Evolutionary conservation across 2,888 invertebrate genomes (phyloP).

Genomic region (Leptogaster cylindrica): DNA sequence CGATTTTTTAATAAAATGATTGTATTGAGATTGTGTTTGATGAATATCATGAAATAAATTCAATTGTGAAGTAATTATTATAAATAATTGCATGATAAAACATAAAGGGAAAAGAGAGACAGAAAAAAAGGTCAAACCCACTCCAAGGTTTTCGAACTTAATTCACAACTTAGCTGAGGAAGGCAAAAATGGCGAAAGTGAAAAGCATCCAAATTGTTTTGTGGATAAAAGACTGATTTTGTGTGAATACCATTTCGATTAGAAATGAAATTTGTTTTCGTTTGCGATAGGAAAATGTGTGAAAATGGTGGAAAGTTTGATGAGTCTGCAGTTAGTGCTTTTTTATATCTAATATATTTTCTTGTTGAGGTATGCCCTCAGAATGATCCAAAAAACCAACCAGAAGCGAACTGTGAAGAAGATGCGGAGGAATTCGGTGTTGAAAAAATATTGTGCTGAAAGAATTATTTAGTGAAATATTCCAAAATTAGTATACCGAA

Average conservation of each 20-base stretch:
- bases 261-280: conserved; percentile 10
- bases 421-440: too few species aligned
- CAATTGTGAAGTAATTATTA: too few species aligned
- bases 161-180: neutral
- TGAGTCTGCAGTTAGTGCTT: neutral
- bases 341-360: too few species aligned
- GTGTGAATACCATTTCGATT: neutral
- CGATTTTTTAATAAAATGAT: neutral
- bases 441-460: too few species aligned
- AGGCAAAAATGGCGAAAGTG: conserved; percentile 40
- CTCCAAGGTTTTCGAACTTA: neutral
- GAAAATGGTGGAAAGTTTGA: conserved; percentile 24
- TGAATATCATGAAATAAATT: too few species aligned
- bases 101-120: conserved; percentile 1
- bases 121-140: conserved; percentile 3
- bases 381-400: too few species aligned
- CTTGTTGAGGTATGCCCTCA: too few species aligned
- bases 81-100: neutral
- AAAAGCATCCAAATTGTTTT: conserved; percentile 36
- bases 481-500: too few species aligned
- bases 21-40: neutral
- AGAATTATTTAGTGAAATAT: too few species aligned
- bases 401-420: too few species aligned
- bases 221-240: conserved; percentile 20
- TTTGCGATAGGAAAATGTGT: conserved; percentile 15